Evolutionary conservation across 2,797 vertebrate genomes (phyloP).

Genomic region (Tokudaia tokunoshimensis): DNA sequence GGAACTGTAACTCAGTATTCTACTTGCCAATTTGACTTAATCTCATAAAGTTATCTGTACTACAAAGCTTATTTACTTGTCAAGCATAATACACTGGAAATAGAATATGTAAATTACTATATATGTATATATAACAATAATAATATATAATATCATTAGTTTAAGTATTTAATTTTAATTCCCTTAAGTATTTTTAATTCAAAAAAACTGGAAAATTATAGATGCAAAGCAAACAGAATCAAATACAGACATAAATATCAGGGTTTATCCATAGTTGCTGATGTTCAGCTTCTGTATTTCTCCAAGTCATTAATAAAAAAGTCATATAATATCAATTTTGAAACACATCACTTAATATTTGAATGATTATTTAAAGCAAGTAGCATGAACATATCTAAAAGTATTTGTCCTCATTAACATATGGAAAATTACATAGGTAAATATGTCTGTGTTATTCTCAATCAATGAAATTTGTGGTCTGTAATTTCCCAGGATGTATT

Average conservation of each 20-base stretch:
- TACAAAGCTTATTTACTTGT: slow-evolving; percentile 50
- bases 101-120: background rate
- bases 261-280: background rate
- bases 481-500: background rate
- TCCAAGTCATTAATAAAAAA: background rate
- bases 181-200: background rate
- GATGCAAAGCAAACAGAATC: slow-evolving; percentile 1
- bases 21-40: slow-evolving; percentile 53
- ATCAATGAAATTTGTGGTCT: background rate
- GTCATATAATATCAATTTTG: background rate
- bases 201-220: background rate
- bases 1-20: slow-evolving; percentile 4
- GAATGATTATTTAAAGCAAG: background rate
- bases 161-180: background rate
- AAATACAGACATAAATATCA: background rate
- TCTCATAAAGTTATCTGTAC: background rate
- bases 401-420: background rate
- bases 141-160: background rate
- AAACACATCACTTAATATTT: background rate
- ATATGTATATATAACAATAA: background rate
- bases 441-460: background rate
- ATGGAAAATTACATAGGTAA: slow-evolving; percentile 6
- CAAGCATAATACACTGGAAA: background rate
- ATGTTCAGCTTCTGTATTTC: background rate
- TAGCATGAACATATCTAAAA: slow-evolving; percentile 2